Percentiles rank a stretch among this genome's conserved stretches.
These are phyloP conservation scores for Lacerta viridis DNA, from an alignment of 2,797 vertebrate species.

Conservation along the genomic window DNA sequence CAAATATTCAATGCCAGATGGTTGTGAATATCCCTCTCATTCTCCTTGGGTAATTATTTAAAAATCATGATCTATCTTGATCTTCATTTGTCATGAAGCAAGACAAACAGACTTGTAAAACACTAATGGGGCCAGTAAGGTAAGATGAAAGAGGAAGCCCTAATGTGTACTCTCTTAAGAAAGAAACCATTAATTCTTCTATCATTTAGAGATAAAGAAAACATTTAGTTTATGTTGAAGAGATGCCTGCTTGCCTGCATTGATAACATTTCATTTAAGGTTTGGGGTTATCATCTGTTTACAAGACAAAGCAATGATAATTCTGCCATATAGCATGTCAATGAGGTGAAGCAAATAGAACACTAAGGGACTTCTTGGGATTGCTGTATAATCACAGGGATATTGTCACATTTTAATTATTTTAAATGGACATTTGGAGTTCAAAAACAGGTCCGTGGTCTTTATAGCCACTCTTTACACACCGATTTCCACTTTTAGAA, in stretches of 20 bases:
- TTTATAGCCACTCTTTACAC: background rate
- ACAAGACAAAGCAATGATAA: background rate
- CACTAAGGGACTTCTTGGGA: background rate
- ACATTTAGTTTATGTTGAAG: background rate
- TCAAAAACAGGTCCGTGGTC: background rate
- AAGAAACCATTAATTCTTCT: background rate
- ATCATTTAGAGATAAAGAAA: background rate
- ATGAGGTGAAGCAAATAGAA: background rate
- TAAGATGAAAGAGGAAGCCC: background rate
- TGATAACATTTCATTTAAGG: background rate
- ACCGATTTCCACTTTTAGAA: background rate
- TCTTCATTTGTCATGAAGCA: background rate
- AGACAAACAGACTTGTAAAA: background rate
- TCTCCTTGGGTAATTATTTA: background rate
- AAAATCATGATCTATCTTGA: background rate
- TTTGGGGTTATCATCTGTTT: background rate
- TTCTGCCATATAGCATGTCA: background rate
- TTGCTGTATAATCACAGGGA: slow-evolving; percentile 13
- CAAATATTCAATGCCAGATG: background rate
- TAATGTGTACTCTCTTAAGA: background rate
- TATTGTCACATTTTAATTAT: background rate
- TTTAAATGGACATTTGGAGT: background rate
- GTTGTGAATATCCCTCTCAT: background rate
- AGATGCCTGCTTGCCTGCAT: background rate
- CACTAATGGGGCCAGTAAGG: background rate